Evolutionary conservation across 2,888 invertebrate genomes (phyloP).

Genomic region (Calameuta filiformis): DNA sequence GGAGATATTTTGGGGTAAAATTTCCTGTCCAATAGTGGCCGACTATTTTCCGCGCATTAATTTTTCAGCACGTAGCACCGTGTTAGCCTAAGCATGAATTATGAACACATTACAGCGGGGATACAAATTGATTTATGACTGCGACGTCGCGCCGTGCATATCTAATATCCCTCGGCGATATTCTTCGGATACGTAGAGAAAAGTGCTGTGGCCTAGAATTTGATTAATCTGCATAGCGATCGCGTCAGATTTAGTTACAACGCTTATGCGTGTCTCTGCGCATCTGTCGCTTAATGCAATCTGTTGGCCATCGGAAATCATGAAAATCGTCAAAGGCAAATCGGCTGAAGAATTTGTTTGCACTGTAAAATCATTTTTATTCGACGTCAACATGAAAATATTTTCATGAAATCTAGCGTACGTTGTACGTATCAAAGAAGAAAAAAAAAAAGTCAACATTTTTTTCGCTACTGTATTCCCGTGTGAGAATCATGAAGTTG

Average conservation of each 20-base stretch:
- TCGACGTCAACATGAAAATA: too few relatives aligned
- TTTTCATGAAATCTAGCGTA: too few relatives aligned
- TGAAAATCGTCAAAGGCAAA: neutral
- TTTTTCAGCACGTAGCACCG: slow-evolving; percentile 50
- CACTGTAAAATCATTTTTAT: too few relatives aligned
- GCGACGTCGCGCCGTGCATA: slow-evolving; percentile 57
- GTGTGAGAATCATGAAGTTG: neutral
- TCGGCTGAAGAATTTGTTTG: neutral
- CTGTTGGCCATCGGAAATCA: neutral
- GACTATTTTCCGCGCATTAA: slow-evolving; percentile 51
- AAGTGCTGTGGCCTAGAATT: slow-evolving; percentile 47
- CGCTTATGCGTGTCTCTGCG: slow-evolving; percentile 32
- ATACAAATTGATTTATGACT: slow-evolving; percentile 65
- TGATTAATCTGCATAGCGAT: slow-evolving; percentile 56
- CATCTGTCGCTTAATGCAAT: neutral
- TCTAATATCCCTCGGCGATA: slow-evolving; percentile 56
- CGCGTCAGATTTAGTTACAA: slow-evolving; percentile 45
- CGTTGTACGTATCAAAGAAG: too few relatives aligned
- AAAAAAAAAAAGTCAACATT: neutral
- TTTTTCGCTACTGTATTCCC: neutral
- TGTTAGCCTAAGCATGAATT: slow-evolving; percentile 63
- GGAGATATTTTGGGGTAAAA: neutral
- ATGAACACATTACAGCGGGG: slow-evolving; percentile 61
- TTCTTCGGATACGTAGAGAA: slow-evolving; percentile 42
- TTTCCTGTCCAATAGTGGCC: neutral